Evolutionary conservation across 2,888 invertebrate genomes (phyloP).

Genomic region (Microdon myrmicae): DNA sequence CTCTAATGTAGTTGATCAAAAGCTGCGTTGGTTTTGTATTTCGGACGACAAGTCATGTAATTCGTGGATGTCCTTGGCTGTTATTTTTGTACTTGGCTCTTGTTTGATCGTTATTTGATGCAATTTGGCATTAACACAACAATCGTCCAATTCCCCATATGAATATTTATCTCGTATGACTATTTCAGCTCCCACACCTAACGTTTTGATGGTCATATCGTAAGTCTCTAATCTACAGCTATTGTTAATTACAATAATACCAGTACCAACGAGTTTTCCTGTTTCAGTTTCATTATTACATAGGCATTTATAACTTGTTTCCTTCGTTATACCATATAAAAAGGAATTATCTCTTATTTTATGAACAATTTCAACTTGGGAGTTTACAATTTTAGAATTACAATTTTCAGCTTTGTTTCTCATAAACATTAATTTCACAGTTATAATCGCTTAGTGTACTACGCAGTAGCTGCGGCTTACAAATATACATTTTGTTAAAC

Average conservation of each 20-base stretch:
- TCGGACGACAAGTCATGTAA: background rate
- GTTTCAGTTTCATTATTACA: no score
- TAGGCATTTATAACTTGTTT: no score
- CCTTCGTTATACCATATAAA: no score
- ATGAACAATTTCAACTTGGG: no score
- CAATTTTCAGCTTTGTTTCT: no score
- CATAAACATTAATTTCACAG: no score
- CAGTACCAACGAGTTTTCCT: no score
- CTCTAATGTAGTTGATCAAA: background rate
- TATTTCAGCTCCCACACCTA: constrained; percentile 1
- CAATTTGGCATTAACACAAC: constrained; percentile 4
- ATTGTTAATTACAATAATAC: constrained; percentile 1
- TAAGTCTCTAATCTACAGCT: constrained; percentile 2
- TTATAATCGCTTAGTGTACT: no score
- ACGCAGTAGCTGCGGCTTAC: no score
- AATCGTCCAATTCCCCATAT: constrained; percentile 3
- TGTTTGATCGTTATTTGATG: constrained; percentile 1
- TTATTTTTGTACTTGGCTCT: constrained; percentile 1
- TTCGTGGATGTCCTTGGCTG: constrained; percentile 2
- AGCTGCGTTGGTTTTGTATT: constrained; percentile 4
- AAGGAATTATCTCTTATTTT: no score
- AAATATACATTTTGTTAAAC: no score
- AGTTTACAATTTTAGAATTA: no score
- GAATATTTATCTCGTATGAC: constrained; percentile 3
- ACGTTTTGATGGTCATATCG: background rate